These are phyloP conservation scores for Chlorops oryzae DNA, from an alignment of 1,140 invertebrate species.

Conservation along the genomic window DNA sequence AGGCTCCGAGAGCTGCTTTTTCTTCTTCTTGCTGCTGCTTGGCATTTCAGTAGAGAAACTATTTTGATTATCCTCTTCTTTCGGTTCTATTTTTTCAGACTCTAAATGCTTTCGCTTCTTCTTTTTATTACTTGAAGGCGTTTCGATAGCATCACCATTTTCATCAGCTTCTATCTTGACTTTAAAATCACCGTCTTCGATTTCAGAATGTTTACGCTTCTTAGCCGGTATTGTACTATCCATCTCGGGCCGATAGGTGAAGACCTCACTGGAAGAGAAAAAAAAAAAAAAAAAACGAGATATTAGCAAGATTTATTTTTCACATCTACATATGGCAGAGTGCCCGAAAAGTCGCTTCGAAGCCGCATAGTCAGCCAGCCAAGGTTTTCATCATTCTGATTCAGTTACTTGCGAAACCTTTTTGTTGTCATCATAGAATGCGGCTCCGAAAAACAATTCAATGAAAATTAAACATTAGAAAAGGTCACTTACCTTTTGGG, in stretches of 20 bases:
- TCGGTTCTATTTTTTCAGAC: slow-evolving; percentile 18
- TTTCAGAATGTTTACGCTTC: slow-evolving; percentile 50
- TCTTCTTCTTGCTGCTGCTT: slow-evolving; percentile 27
- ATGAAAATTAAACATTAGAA: slow-evolving; percentile 8
- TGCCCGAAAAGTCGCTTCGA: too few relatives aligned
- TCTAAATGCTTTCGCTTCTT: slow-evolving; percentile 7
- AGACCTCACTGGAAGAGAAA: slow-evolving; percentile 55
- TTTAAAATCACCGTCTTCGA: slow-evolving; percentile 41
- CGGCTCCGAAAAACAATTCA: not conserved
- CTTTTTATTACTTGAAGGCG: too few relatives aligned
- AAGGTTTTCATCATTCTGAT: slow-evolving; percentile 39
- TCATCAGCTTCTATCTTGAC: slow-evolving; percentile 33
- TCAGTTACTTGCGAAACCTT: slow-evolving; percentile 36
- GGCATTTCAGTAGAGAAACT: too few relatives aligned
- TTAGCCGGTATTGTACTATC: slow-evolving; percentile 55
- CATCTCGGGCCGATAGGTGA: slow-evolving; percentile 56
- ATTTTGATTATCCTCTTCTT: too few relatives aligned
- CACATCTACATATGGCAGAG: too few relatives aligned
- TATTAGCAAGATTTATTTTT: not conserved
- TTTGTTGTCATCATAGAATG: slow-evolving; percentile 32
- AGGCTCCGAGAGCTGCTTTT: too few relatives aligned
- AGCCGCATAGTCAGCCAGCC: slow-evolving; percentile 40
- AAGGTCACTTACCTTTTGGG: slow-evolving; percentile 57
- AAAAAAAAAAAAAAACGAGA: not conserved
- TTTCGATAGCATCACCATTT: slow-evolving; percentile 17